Base-by-base conservation (phyloP, 2,888 invertebrate genomes). In the Cynaeus angustus region DNA sequence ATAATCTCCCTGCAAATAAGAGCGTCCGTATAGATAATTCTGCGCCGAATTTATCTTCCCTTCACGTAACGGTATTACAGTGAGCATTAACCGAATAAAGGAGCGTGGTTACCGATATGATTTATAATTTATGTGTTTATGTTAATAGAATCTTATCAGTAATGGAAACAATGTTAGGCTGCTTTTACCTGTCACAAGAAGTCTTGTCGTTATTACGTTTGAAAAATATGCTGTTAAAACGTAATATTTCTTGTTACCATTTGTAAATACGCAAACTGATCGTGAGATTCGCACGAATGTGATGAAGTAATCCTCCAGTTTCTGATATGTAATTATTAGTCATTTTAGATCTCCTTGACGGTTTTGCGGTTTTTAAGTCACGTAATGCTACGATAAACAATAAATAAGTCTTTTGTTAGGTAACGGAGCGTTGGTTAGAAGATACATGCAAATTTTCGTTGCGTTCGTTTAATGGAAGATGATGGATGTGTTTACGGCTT, bases 251-350 rank as follows among this genome's bases (percentile, higher is more conserved):
- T 46, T 16, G 46, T 5, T 21, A 16, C n/a, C 8, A 12, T 43
- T 13, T 43, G 12, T 10, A 43, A 13, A 43, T 48, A 21, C n/a
- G 26, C 10, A 9, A n/a, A 14, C 45, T n/a, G 45, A 7, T 41
- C 12, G 8, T 46, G 14, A 21, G 7, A 16, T 12, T 8, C 21
- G 46, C 10, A 52, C 13, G 12, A n/a, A 26, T 30, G 26, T 12
- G 52, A 52, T 52, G 52, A 52, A 52, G 52, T 52, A 52, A 52
- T 52, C 30, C 7, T 13, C 13, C 3, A 33, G 10, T 52, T 33
- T 50, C 26, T 14, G 50, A 50, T 50, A 50, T 50, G 50, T 50
- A 50, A 50, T 50, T 50, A 28, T 50, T 52, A 52, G 52, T 52
- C 52, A 52, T 33, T 52, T 52, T 52, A 52, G 30, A 52, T 52